phyloP scores from a whole-genome alignment of 1,140 invertebrate genomes.

The Drosophila lacertosa region DNA sequence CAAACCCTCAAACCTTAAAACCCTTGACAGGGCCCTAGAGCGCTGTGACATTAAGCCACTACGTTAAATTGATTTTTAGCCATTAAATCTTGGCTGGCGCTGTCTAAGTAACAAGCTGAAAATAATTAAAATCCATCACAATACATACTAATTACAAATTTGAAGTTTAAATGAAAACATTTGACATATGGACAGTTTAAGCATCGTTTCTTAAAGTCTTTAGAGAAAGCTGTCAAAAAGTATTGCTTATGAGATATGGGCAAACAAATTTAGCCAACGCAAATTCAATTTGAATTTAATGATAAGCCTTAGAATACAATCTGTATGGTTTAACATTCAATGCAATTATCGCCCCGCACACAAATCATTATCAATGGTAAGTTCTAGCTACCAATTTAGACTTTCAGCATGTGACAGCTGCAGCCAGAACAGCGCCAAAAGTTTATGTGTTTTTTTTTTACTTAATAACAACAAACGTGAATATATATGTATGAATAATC shows the following conservation, averaged over 20 bases:
- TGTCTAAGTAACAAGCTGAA: slow-evolving; percentile 40
- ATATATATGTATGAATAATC: slow-evolving; percentile 61
- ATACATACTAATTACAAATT: background rate
- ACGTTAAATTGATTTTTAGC: slow-evolving; percentile 72
- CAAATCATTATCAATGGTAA: slow-evolving; percentile 34
- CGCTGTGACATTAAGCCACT: slow-evolving; percentile 29
- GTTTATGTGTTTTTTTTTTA: slow-evolving; percentile 17
- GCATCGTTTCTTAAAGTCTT: too few relatives aligned
- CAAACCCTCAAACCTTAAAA: slow-evolving; percentile 16
- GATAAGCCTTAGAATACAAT: too few relatives aligned
- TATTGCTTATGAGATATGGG: too few relatives aligned
- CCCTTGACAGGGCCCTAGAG: slow-evolving; percentile 25
- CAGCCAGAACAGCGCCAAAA: background rate
- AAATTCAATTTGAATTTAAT: too few relatives aligned
- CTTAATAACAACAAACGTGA: slow-evolving; percentile 51
- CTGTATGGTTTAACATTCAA: too few relatives aligned
- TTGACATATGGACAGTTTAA: too few relatives aligned
- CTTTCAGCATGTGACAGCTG: slow-evolving; percentile 59
- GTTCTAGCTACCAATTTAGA: slow-evolving; percentile 9
- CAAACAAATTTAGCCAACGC: too few relatives aligned
- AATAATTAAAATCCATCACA: slow-evolving; percentile 6
- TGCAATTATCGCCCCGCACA: slow-evolving; percentile 16
- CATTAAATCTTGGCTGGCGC: slow-evolving; percentile 45
- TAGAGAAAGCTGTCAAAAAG: too few relatives aligned
- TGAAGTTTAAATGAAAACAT: too few relatives aligned